Evolutionary conservation across 2,888 invertebrate genomes (phyloP).

Genomic region (Desoria tigrina): DNA sequence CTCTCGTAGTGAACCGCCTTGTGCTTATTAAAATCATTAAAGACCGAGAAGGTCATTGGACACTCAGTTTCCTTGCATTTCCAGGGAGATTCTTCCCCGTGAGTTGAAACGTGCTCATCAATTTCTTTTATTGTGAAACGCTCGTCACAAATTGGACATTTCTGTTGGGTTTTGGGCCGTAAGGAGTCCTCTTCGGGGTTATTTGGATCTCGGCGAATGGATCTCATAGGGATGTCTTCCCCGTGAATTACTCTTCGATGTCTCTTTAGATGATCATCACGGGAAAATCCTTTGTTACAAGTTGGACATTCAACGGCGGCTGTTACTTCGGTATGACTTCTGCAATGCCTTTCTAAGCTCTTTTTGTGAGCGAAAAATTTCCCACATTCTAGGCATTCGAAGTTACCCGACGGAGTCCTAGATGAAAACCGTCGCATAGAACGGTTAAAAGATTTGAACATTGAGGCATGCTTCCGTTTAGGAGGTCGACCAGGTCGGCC

Average conservation of each 20-base stretch:
- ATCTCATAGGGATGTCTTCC: constrained; percentile 10
- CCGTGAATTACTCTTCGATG: constrained; percentile 9
- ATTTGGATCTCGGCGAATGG: no score
- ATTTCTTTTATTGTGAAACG: background rate
- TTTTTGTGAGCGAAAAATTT: constrained; percentile 8
- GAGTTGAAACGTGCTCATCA: background rate
- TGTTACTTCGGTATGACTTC: background rate
- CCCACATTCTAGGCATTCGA: constrained; percentile 11
- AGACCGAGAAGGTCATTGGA: background rate
- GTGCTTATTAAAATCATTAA: background rate
- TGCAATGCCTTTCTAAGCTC: background rate
- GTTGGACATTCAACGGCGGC: background rate
- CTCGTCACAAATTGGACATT: constrained; percentile 10
- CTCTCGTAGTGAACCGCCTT: background rate
- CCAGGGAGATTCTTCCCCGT: constrained; percentile 6
- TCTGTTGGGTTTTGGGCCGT: background rate
- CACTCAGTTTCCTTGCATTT: background rate
- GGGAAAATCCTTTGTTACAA: background rate
- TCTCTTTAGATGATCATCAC: constrained; percentile 9
- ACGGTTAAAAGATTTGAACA: background rate
- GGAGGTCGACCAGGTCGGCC: no score
- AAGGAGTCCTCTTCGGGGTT: no score
- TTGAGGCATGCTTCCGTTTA: no score
- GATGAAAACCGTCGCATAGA: background rate
- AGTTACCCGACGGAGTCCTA: background rate